Conservation (phyloP, 2,888 invertebrate species). For the Parnassius smintheus region DNA sequence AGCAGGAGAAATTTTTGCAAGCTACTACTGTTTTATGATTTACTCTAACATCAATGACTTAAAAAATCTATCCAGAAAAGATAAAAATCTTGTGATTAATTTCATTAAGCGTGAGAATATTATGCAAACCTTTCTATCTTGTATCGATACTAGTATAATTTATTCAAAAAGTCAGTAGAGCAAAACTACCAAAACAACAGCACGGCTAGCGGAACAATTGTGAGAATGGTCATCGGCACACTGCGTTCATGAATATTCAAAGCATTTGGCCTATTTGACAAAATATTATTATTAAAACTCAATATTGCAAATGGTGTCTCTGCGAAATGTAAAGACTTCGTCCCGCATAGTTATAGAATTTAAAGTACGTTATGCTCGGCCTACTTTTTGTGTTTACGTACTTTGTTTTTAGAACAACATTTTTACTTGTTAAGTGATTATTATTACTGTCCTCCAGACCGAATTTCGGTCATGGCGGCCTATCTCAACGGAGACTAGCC, state of each 20-base stretch:
- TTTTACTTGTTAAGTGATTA: no score
- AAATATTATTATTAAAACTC: constrained; percentile 31
- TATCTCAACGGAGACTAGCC: no score
- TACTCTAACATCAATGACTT: no score
- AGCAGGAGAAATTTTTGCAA: no score
- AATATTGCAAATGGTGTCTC: constrained; percentile 19
- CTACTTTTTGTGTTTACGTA: constrained; percentile 14
- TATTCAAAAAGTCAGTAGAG: constrained; percentile 62
- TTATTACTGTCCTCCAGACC: no score
- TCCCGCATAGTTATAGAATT: constrained; percentile 8
- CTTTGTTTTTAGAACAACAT: no score
- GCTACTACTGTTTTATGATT: no score
- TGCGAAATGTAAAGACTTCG: constrained; percentile 12
- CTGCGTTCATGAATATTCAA: constrained; percentile 57
- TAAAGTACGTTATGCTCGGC: constrained; percentile 4
- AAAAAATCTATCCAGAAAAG: no score
- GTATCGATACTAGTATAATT: constrained; percentile 49
- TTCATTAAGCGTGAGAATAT: no score
- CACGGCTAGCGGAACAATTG: constrained; percentile 45
- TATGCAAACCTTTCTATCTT: constrained; percentile 19
- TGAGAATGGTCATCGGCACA: constrained; percentile 41
- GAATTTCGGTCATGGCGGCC: no score
- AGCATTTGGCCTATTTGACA: neutral
- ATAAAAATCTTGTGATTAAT: no score
- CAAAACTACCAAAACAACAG: constrained; percentile 63